Percentiles rank a stretch among this genome's conserved stretches.
phyloP scores from a whole-genome alignment of 2,888 invertebrate genomes.

The Hydrotaea diabolus region DNA sequence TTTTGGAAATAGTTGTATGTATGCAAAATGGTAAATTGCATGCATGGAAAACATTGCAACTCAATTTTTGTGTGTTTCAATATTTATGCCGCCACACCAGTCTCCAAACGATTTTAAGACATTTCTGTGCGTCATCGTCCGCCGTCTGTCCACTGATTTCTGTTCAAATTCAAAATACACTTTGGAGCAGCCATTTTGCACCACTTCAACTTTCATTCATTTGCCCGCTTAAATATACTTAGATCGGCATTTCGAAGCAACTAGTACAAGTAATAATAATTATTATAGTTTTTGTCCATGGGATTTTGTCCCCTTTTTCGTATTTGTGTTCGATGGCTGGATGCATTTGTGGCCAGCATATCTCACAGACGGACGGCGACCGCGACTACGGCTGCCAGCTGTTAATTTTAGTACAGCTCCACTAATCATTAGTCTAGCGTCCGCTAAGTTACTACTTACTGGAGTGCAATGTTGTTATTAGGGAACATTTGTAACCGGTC shows the following conservation, averaged over 20 bases:
- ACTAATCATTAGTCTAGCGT: constrained; percentile 28
- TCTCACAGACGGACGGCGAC: constrained; percentile 11
- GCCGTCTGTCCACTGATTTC: not conserved
- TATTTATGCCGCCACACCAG: not conserved
- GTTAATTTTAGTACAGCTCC: constrained; percentile 51
- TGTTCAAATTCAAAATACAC: not conserved
- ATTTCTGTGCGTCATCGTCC: not conserved
- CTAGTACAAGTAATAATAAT: constrained; percentile 23
- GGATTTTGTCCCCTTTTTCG: constrained; percentile 26
- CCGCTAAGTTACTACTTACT: constrained; percentile 5
- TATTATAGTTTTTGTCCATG: constrained; percentile 28
- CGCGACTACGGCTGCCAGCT: constrained; percentile 50
- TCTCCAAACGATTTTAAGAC: not conserved
- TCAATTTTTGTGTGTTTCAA: not conserved
- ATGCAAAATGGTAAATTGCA: too few relatives aligned
- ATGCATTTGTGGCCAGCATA: not conserved
- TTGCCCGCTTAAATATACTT: not conserved
- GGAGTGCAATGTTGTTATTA: constrained; percentile 21
- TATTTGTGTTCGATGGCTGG: not conserved
- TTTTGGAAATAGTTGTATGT: too few relatives aligned
- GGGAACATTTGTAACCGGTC: constrained; percentile 19
- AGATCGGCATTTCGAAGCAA: constrained; percentile 19
- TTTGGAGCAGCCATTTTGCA: not conserved
- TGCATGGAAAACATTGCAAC: not conserved
- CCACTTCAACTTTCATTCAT: constrained; percentile 7